Percentiles rank a stretch among this genome's conserved stretches.
phyloP scores from a whole-genome alignment of 1,140 invertebrate species.

The Drosophila oshimai region DNA sequence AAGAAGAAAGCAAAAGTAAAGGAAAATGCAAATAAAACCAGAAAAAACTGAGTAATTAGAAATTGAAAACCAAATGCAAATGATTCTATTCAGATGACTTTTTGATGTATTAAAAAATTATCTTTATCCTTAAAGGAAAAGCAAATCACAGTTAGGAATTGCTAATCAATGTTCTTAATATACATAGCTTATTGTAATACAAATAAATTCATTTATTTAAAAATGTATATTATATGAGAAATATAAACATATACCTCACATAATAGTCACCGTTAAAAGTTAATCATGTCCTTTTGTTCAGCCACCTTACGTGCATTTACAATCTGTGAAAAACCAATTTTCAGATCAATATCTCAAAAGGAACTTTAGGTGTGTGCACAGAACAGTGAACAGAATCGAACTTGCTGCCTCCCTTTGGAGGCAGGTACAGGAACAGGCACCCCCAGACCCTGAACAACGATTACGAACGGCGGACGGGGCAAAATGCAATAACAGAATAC shows the following conservation, averaged over 20 bases:
- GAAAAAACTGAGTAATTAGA: slow-evolving; percentile 20
- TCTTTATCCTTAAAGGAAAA: neutral
- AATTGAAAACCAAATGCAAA: slow-evolving; percentile 10
- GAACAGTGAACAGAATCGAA: neutral
- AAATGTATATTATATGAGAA: too few species aligned
- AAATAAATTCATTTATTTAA: too few species aligned
- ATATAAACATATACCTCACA: too few species aligned
- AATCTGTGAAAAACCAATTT: slow-evolving; percentile 1
- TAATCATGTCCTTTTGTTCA: neutral
- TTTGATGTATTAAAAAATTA: too few species aligned
- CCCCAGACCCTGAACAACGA: slow-evolving; percentile 14
- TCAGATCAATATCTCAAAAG: slow-evolving; percentile 11
- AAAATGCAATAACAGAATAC: slow-evolving; percentile 66
- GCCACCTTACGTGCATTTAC: neutral
- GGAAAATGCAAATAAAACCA: slow-evolving; percentile 9
- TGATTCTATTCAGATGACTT: neutral
- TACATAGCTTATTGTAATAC: too few species aligned
- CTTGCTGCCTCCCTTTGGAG: slow-evolving; percentile 11
- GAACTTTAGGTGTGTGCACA: neutral
- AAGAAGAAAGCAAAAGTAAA: neutral
- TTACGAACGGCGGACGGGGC: slow-evolving; percentile 13
- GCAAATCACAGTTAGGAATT: too few species aligned
- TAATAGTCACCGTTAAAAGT: neutral
- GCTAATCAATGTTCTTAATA: too few species aligned
- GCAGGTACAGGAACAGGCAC: neutral